Evolutionary conservation across 2,113 vertebrate species (phyloP).

Genomic region (Epinephelus lanceolatus): DNA sequence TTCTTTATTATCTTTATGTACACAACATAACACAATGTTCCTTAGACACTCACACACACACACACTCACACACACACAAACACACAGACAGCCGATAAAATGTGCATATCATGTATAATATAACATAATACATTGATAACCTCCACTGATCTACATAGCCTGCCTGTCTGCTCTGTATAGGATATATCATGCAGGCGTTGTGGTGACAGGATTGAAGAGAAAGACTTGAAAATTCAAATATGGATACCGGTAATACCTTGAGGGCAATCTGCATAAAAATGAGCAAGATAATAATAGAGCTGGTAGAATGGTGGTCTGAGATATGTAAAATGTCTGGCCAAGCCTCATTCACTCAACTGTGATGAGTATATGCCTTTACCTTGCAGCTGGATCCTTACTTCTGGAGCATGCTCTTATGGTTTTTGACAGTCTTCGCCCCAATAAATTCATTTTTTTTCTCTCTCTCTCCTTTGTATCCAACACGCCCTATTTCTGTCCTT

Average conservation of each 20-base stretch:
- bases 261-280: conserved; percentile 74
- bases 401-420: conserved; percentile 23
- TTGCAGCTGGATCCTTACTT: conserved; percentile 43
- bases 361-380: conserved; percentile 59
- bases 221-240: conserved; percentile 62
- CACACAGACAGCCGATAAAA: not conserved
- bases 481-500: conserved; percentile 50
- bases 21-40: not conserved
- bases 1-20: not conserved
- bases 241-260: conserved; percentile 59
- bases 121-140: conserved; percentile 39
- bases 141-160: conserved; percentile 52
- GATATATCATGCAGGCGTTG: conserved; percentile 52
- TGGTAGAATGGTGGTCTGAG: conserved; percentile 49
- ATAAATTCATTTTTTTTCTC: conserved; percentile 42
- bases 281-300: conserved; percentile 69
- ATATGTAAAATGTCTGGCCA: conserved; percentile 54
- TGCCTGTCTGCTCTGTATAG: conserved; percentile 32
- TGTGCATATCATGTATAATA: conserved; percentile 28
- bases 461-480: conserved; percentile 26
- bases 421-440: conserved; percentile 54
- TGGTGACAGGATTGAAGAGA: conserved; percentile 57
- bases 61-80: not conserved
- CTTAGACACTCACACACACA: not conserved
- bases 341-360: conserved; percentile 56